These are phyloP conservation scores for Malacoctenus gilli DNA, from an alignment of 2,797 vertebrate species.

Conservation along the genomic window DNA sequence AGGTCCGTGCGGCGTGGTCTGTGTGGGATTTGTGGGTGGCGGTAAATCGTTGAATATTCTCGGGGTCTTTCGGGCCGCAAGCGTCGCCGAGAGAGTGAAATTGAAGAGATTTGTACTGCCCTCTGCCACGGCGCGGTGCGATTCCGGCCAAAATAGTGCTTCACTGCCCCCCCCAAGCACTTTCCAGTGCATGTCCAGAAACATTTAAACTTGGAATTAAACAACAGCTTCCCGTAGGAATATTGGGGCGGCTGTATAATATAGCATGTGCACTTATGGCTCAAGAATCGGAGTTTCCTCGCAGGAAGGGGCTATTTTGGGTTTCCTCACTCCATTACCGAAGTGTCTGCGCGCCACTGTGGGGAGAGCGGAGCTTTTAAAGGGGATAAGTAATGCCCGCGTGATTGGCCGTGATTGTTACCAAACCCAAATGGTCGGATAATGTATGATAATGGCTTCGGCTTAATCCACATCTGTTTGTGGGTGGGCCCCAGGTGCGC, in stretches of 20 bases:
- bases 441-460: slow-evolving; percentile 73
- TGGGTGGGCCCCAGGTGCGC: slow-evolving; percentile 46
- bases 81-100: slow-evolving; percentile 2
- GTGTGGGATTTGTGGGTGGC: neutral
- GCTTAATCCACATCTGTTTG: slow-evolving; percentile 63
- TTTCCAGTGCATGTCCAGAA: slow-evolving; percentile 29
- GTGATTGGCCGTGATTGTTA: slow-evolving; percentile 59
- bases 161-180: slow-evolving; percentile 14
- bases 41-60: neutral
- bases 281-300: slow-evolving; percentile 56
- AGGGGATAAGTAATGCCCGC: slow-evolving; percentile 68
- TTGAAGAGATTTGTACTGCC: slow-evolving; percentile 8
- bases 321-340: slow-evolving; percentile 65
- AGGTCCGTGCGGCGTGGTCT: slow-evolving; percentile 1
- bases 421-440: slow-evolving; percentile 61
- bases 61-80: slow-evolving; percentile 1
- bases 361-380: slow-evolving; percentile 66
- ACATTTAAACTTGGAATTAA: slow-evolving; percentile 31
- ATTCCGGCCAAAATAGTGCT: slow-evolving; percentile 20
- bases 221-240: slow-evolving; percentile 25
- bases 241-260: no score
- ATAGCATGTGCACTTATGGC: slow-evolving; percentile 5
- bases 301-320: slow-evolving; percentile 45
- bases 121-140: neutral
- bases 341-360: slow-evolving; percentile 52